These are phyloP conservation scores for Vimba vimba DNA, from an alignment of 2,113 vertebrate species.

Conservation along the genomic window DNA sequence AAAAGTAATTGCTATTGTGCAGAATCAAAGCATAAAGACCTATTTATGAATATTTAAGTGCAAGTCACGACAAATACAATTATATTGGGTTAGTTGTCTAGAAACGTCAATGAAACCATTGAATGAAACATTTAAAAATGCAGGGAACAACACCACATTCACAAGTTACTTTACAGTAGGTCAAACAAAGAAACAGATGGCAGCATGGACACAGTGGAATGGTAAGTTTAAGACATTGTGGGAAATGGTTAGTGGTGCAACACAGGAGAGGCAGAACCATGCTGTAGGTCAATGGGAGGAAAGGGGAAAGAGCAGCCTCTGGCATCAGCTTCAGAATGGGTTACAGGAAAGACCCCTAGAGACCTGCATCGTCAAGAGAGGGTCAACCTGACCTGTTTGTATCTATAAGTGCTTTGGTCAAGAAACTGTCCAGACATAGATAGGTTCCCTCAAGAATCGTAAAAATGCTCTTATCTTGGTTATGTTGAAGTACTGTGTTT, in stretches of 20 bases:
- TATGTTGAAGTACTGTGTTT: not conserved
- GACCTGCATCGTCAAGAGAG: constrained; percentile 45
- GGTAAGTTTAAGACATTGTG: not conserved
- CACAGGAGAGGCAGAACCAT: constrained; percentile 56
- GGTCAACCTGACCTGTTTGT: constrained; percentile 11
- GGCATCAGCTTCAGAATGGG: constrained; percentile 98
- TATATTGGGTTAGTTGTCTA: not conserved
- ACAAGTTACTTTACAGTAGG: not conserved
- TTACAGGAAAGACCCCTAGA: constrained; percentile 78
- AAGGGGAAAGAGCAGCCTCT: constrained; percentile 86
- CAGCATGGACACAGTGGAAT: not conserved
- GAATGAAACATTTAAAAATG: not conserved
- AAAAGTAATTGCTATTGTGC: not conserved
- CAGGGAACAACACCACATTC: not conserved
- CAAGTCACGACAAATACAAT: not conserved
- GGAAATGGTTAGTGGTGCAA: constrained; percentile 22
- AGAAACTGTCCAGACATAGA: not conserved
- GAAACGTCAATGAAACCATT: not conserved
- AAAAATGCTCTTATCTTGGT: not conserved
- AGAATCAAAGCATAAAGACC: not conserved
- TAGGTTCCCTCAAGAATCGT: not conserved
- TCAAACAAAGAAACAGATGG: constrained; percentile 13
- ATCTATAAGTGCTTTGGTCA: constrained; percentile 1
- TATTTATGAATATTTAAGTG: not conserved
- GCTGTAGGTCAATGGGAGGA: constrained; percentile 66